Evolutionary conservation across 1,140 invertebrate genomes (phyloP).

Genomic region (Pogonus chalceus): DNA sequence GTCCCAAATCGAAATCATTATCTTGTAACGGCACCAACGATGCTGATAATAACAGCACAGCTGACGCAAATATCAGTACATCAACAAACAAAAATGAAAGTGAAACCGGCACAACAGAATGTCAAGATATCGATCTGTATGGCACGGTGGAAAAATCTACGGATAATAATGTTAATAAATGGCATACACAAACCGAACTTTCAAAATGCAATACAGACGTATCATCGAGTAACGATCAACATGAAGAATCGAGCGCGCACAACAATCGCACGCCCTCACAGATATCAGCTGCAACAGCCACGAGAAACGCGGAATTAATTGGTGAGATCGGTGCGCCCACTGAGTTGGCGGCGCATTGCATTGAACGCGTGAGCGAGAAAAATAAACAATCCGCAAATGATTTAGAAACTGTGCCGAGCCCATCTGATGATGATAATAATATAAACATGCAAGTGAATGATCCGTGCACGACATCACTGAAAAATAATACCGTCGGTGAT

Average conservation of each 20-base stretch:
- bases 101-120: not conserved
- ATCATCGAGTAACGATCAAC: not conserved
- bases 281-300: not conserved
- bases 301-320: conserved; percentile 2
- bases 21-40: not conserved
- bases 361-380: not conserved
- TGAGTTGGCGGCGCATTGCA: not conserved
- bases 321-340: not conserved
- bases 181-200: not conserved
- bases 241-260: not conserved
- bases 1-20: not conserved
- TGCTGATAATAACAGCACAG: not conserved
- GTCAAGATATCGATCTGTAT: no score
- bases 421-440: not conserved
- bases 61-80: not conserved
- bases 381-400: conserved; percentile 1
- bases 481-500: no score
- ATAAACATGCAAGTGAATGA: not conserved
- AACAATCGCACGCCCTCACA: not conserved
- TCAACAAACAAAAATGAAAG: not conserved
- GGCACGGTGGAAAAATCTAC: not conserved
- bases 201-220: not conserved
- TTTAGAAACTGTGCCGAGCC: not conserved
- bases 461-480: not conserved
- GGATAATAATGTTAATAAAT: not conserved